Evolutionary conservation across 1,140 invertebrate species (phyloP), one percentile per base, ranked within the genome.

Genomic region (Heliconius nattereri): DNA sequence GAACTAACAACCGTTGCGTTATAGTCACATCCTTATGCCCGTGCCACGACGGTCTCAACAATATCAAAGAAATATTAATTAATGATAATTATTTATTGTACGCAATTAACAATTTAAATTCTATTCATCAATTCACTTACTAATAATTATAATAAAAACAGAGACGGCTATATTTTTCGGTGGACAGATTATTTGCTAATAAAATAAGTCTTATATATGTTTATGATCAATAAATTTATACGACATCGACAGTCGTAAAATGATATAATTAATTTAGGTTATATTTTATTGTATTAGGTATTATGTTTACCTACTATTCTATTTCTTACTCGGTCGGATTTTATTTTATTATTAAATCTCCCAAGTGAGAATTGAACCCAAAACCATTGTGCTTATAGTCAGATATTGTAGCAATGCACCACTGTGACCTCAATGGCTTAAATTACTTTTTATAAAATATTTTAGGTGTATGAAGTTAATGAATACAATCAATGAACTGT

Each of bases 211-310:
- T 66, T 66, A 66, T 66, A 66, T 49, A 71, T 76, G n/a, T 76
- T 76, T 76, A 76, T 26, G 75, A 71, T 76, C 75, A 26, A 76
- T 76, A 76, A 76, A 71, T 76, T 76, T 76, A 49, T 76, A 76
- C 40, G 75, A 71, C 32, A 45, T 71, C 26, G 75, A 71, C n/a
- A 45, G 57, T 40, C 57, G 60, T 76, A 76, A 76, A 76, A 66
- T 26, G 7, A 54, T 52, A 73, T 73, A 73, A 73, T 73, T 73
- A 37, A 66, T n/a, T 66, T 66, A 26, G 60, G 26, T 23, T 66
- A 66, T 66, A 66, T 66, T 66, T 73, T 23, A 73, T 73, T 73
- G 72, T 32, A 45, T 45, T 49, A n/a, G n/a, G n/a, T n/a, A 49
- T 73, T 6, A 49, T 73, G 26, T 8, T 40, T 26, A 40, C 0